A percentile compares a stretch with the other conserved stretches of the same genome.
Evolutionary conservation across 2,888 invertebrate genomes (phyloP).

Genomic region (Stictocephala bisonia): DNA sequence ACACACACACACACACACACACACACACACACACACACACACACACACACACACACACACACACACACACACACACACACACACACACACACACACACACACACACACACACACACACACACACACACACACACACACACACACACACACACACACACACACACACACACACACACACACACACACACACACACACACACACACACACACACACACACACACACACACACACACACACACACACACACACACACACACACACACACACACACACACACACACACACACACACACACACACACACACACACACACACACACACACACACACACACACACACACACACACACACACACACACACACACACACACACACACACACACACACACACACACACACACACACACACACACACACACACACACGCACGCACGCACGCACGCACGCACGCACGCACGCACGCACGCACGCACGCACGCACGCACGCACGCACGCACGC

Average conservation of each 20-base stretch:
- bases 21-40: constrained; percentile 4
- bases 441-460: not conserved
- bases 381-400: not conserved
- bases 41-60: constrained; percentile 4
- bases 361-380: no score
- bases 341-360: no score
- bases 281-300: no score
- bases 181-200: not conserved
- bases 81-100: constrained; percentile 4
- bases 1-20: not conserved
- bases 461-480: not conserved
- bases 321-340: no score
- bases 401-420: not conserved
- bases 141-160: constrained; percentile 1
- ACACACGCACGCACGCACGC: not conserved
- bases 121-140: constrained; percentile 4
- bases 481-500: not conserved
- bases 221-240: not conserved
- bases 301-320: no score
- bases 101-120: constrained; percentile 4
- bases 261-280: no score
- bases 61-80: constrained; percentile 4
- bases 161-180: not conserved
- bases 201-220: not conserved
- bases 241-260: no score